A percentile compares a stretch with the other conserved stretches of the same genome.
These are phyloP conservation scores for Zygaena filipendulae DNA, from an alignment of 2,888 invertebrate species.

Conservation along the genomic window DNA sequence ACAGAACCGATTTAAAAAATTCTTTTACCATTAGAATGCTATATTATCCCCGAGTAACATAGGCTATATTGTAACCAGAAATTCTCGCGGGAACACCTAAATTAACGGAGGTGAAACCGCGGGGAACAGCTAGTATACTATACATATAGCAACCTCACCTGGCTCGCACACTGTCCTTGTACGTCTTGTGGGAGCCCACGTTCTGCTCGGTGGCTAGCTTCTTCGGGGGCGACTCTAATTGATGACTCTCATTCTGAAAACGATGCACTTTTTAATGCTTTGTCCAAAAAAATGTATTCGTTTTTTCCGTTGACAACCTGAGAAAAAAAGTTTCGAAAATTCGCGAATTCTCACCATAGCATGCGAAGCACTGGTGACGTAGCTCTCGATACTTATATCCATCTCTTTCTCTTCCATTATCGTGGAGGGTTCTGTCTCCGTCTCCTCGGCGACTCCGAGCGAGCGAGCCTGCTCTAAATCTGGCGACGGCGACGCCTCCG, in stretches of 20 bases:
- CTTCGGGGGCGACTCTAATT: constrained; percentile 45
- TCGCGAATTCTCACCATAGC: constrained; percentile 26
- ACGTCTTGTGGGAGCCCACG: constrained; percentile 27
- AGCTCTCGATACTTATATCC: constrained; percentile 26
- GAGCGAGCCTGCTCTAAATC: constrained; percentile 9
- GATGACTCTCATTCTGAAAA: constrained; percentile 30
- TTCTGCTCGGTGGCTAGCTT: constrained; percentile 36
- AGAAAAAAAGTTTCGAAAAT: no score
- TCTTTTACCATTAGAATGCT: no score
- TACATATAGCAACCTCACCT: no score
- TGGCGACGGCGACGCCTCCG: constrained; percentile 40
- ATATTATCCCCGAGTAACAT: no score
- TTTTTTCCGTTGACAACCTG: no score
- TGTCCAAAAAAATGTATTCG: no score
- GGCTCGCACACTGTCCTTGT: constrained; percentile 46
- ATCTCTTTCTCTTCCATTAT: constrained; percentile 15
- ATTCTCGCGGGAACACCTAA: no score
- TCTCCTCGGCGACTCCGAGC: constrained; percentile 2
- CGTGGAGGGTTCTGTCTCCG: constrained; percentile 20
- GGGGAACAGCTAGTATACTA: no score
- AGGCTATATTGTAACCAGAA: no score
- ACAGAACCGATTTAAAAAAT: no score
- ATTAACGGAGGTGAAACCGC: no score
- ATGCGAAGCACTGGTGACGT: constrained; percentile 30
- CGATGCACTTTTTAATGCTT: no score